phyloP scores from a whole-genome alignment of 2,797 vertebrate species.

The Fistularia commersonii region DNA sequence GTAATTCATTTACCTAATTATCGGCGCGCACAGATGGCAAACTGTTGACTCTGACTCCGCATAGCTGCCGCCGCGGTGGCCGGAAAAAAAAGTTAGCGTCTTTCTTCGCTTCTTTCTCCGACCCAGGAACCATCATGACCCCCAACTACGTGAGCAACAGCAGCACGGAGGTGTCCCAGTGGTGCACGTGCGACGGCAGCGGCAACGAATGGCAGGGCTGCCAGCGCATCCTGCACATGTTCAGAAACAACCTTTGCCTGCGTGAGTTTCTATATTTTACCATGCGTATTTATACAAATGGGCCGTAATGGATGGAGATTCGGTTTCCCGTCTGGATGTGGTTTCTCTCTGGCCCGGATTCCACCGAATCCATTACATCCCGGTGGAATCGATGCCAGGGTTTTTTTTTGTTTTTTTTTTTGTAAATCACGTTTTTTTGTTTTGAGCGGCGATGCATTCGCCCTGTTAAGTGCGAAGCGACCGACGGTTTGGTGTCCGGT shows the following conservation, averaged over 20 bases:
- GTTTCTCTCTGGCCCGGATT: too few species aligned
- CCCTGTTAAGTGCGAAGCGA: too few species aligned
- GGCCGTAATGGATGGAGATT: too few species aligned
- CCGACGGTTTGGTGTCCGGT: too few species aligned
- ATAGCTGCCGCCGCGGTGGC: constrained; percentile 16
- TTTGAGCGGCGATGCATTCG: too few species aligned
- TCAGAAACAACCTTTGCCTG: constrained; percentile 88
- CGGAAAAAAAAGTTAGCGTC: too few species aligned
- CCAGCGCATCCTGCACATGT: constrained; percentile 83
- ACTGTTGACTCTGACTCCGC: constrained; percentile 16
- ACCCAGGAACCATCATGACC: constrained; percentile 91
- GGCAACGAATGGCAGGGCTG: constrained; percentile 91
- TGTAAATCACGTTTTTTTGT: too few species aligned
- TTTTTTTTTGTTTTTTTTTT: too few species aligned
- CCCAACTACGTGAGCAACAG: constrained; percentile 93
- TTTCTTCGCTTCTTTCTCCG: not conserved
- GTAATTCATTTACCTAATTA: constrained; percentile 36
- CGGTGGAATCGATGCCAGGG: too few species aligned
- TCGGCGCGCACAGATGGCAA: constrained; percentile 26
- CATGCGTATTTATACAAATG: too few species aligned
- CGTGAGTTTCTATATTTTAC: constrained; percentile 74
- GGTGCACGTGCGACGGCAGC: constrained; percentile 92
- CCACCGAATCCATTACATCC: too few species aligned
- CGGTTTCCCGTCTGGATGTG: too few species aligned
- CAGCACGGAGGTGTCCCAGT: constrained; percentile 87